Conservation (phyloP, 2,888 invertebrate species). For the Kuschelorhynchus macadamiae region DNA sequence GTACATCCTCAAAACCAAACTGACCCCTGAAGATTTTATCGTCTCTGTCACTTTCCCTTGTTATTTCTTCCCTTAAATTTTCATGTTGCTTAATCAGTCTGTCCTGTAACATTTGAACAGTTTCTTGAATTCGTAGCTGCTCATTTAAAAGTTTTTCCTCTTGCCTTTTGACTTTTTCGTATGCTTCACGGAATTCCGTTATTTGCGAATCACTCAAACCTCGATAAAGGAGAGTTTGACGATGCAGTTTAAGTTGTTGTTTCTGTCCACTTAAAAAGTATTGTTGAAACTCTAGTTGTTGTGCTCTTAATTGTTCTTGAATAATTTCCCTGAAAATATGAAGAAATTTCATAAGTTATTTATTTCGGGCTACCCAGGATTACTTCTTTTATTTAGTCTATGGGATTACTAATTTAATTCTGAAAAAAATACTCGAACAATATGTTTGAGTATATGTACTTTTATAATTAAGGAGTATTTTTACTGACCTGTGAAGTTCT, state of each 20-base stretch:
- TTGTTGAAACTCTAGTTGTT: conserved; percentile 18
- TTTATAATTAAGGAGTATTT: too few relatives aligned
- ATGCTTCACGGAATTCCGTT: background rate
- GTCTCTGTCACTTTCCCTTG: background rate
- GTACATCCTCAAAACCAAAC: too few relatives aligned
- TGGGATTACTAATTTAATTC: too few relatives aligned
- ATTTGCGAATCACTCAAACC: too few relatives aligned
- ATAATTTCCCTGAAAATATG: conserved; percentile 14
- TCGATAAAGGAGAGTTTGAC: too few relatives aligned
- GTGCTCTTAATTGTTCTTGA: conserved; percentile 1
- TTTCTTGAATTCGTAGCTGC: background rate
- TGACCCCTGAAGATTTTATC: too few relatives aligned
- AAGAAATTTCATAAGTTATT: conserved; percentile 2
- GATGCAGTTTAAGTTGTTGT: conserved; percentile 16
- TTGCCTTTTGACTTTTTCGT: background rate
- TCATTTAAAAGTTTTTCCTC: background rate
- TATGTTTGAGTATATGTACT: too few relatives aligned
- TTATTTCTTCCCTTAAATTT: background rate
- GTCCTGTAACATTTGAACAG: background rate
- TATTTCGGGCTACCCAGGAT: background rate
- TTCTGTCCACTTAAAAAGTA: conserved; percentile 13
- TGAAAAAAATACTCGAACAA: too few relatives aligned
- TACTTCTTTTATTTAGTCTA: too few relatives aligned
- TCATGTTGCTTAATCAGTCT: background rate
- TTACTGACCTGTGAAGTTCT: conserved; percentile 22